Evolutionary conservation across 1,140 invertebrate species (phyloP).

Genomic region (Bursaphelenchus mucronatus): DNA sequence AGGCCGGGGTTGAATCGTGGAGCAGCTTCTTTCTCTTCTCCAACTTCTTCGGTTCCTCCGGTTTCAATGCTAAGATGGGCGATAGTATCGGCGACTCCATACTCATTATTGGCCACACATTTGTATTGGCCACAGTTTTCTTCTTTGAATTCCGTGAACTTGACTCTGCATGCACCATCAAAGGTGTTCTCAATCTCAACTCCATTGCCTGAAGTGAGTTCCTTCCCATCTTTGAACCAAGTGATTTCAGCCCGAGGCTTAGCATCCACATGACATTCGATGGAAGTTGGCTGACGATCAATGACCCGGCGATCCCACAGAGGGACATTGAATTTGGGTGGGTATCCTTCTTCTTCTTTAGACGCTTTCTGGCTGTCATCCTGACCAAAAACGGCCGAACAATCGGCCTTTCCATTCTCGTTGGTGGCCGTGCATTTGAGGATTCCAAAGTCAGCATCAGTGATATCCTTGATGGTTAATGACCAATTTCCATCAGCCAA

Average conservation of each 20-base stretch:
- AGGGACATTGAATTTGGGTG: conserved; percentile 59
- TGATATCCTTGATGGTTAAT: conserved; percentile 56
- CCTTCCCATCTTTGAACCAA: conserved; percentile 41
- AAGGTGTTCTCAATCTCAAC: conserved; percentile 65
- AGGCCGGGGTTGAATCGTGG: conserved; percentile 58
- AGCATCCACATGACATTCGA: conserved; percentile 60
- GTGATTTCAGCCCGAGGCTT: conserved; percentile 56
- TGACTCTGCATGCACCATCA: conserved; percentile 81
- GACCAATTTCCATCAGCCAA: conserved; percentile 57
- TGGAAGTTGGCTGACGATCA: conserved; percentile 50
- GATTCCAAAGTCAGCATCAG: conserved; percentile 62
- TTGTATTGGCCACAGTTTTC: conserved; percentile 90
- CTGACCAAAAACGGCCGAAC: conserved; percentile 53
- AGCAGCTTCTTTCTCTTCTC: conserved; percentile 36
- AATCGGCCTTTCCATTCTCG: conserved; percentile 62
- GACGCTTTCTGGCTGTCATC: conserved; percentile 27
- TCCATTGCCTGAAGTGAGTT: conserved; percentile 10
- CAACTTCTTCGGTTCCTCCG: conserved; percentile 38
- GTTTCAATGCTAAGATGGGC: conserved; percentile 77
- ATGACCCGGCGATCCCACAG: conserved; percentile 58
- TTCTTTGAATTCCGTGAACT: conserved; percentile 77
- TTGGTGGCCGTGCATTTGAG: conserved; percentile 62
- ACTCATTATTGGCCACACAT: conserved; percentile 83
- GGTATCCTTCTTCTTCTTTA: conserved; percentile 50
- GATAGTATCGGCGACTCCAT: conserved; percentile 76